phyloP scores from a whole-genome alignment of 2,113 vertebrate species.

The Stegastes partitus region DNA sequence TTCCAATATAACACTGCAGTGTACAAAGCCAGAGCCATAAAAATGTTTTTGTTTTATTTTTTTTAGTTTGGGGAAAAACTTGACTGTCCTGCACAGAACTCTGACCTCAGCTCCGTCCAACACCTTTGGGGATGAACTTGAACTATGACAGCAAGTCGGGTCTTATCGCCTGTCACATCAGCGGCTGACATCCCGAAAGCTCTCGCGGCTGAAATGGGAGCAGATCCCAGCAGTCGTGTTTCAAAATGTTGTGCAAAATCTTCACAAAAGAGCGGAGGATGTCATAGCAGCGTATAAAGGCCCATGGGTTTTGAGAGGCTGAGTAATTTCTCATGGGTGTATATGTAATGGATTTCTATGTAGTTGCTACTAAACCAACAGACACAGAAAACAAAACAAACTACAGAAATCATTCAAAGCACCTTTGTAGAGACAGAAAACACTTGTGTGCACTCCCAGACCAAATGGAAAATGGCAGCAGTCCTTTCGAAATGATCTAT shows the following conservation, averaged over 20 bases:
- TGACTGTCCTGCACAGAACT: no score
- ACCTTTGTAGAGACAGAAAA: no score
- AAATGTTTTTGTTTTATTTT: no score
- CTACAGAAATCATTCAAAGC: background rate
- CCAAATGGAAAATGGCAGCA: background rate
- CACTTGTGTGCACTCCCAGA: background rate
- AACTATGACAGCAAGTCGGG: background rate
- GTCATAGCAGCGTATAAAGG: background rate
- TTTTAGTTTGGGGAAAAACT: no score
- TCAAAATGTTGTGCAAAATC: background rate
- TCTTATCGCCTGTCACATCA: background rate
- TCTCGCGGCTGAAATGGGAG: background rate
- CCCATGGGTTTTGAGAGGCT: background rate
- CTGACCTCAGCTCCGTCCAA: background rate
- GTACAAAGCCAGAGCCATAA: no score
- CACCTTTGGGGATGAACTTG: conserved; percentile 3
- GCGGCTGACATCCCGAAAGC: background rate
- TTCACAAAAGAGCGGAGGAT: background rate
- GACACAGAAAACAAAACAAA: background rate
- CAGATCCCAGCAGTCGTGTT: background rate
- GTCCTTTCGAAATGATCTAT: conserved; percentile 6
- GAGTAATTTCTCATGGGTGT: background rate
- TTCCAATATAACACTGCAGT: no score
- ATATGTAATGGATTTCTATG: background rate
- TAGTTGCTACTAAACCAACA: background rate